Conservation (phyloP, 1,140 invertebrate species). For the Drosophila truncata region DNA sequence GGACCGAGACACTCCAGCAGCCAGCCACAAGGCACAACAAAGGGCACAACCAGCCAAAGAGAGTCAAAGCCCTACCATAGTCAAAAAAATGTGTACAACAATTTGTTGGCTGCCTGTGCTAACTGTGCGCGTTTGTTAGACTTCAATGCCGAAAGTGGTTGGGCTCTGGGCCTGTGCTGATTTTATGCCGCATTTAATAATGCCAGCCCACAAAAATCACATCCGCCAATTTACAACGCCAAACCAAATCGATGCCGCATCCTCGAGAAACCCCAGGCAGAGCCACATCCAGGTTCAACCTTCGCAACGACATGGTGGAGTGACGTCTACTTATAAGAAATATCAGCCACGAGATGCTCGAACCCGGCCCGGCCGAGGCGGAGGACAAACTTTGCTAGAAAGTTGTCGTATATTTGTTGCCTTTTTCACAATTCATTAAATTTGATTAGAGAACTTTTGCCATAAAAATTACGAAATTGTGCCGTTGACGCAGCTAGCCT, state of each 20-base stretch:
- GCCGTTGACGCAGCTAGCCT: constrained; percentile 75
- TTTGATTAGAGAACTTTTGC: constrained; percentile 84
- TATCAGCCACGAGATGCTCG: constrained; percentile 58
- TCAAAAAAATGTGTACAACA: constrained; percentile 52
- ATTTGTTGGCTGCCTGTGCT: constrained; percentile 73
- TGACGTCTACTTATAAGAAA: constrained; percentile 81
- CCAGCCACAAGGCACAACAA: constrained; percentile 62
- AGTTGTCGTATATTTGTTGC: constrained; percentile 84
- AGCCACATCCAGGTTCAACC: neutral
- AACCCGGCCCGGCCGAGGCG: constrained; percentile 35
- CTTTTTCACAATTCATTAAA: constrained; percentile 84
- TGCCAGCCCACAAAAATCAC: constrained; percentile 80
- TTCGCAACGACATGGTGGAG: constrained; percentile 28
- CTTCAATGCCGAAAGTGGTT: constrained; percentile 57
- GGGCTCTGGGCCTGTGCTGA: constrained; percentile 44
- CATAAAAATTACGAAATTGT: constrained; percentile 84
- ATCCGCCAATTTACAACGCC: constrained; percentile 81
- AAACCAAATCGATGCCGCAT: constrained; percentile 70
- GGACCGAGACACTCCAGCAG: constrained; percentile 41
- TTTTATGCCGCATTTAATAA: constrained; percentile 84
- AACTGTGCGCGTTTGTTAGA: constrained; percentile 80
- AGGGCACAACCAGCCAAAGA: constrained; percentile 25
- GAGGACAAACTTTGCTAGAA: constrained; percentile 80
- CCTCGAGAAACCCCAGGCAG: constrained; percentile 20
- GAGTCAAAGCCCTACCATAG: constrained; percentile 23